A percentile compares a stretch with the other conserved stretches of the same genome.
These are phyloP conservation scores for Saccostrea cuccullata DNA, from an alignment of 1,140 invertebrate species.

Conservation along the genomic window DNA sequence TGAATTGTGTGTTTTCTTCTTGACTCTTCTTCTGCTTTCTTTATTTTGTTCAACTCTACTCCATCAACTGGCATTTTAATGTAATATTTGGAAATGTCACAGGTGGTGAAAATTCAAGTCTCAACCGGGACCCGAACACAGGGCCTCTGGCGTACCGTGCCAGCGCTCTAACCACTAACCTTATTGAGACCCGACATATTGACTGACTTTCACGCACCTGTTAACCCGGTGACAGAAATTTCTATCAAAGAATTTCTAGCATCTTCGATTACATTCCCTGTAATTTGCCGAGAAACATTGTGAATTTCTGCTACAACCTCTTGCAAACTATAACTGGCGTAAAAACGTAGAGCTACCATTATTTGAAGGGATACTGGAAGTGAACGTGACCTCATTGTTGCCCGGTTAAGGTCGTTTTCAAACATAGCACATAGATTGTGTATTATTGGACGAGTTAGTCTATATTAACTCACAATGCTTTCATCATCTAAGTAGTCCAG, in stretches of 20 bases:
- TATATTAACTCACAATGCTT: neutral
- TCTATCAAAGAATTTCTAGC: neutral
- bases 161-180: too few species aligned
- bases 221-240: too few species aligned
- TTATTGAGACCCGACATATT: too few species aligned
- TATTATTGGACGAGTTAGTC: neutral
- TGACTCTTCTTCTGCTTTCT: constrained; percentile 27
- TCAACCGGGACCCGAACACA: too few species aligned
- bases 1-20: constrained; percentile 23
- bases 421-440: neutral
- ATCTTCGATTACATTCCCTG: neutral
- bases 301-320: neutral
- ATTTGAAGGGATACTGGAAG: too few species aligned
- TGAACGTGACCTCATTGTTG: neutral
- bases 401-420: neutral
- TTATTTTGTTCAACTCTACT: neutral
- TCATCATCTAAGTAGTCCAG: neutral
- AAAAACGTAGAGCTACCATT: neutral
- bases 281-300: neutral
- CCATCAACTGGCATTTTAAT: constrained; percentile 12
- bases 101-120: too few species aligned
- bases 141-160: too few species aligned
- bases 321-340: neutral
- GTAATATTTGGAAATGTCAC: constrained; percentile 21
- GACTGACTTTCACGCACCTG: too few species aligned